phyloP scores from a whole-genome alignment of 1,140 invertebrate genomes.

The Antheraea pernyi region DNA sequence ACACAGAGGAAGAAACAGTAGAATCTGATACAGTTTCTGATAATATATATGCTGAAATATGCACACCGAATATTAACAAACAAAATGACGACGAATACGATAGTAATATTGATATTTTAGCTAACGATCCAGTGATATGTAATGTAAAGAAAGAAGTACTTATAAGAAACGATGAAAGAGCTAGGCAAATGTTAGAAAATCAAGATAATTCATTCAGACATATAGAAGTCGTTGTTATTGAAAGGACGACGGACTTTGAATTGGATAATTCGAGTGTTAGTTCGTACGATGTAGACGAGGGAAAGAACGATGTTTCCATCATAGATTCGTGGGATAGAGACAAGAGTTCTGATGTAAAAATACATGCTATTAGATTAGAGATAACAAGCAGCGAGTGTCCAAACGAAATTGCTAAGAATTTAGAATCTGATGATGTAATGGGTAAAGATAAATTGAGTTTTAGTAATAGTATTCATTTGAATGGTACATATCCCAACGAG shows the following conservation, averaged over 20 bases:
- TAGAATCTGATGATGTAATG: conserved; percentile 58
- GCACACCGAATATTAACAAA: conserved; percentile 63
- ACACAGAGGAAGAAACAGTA: conserved; percentile 62
- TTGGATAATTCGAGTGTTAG: conserved; percentile 65
- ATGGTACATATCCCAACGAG: conserved; percentile 77
- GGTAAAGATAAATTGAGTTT: conserved; percentile 74
- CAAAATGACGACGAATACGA: conserved; percentile 49
- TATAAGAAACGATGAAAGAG: conserved; percentile 65
- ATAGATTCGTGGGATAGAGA: conserved; percentile 70
- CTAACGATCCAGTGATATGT: conserved; percentile 70
- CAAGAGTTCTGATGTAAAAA: conserved; percentile 58
- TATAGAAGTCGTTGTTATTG: conserved; percentile 78
- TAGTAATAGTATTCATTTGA: conserved; percentile 76
- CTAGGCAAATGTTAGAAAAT: conserved; percentile 62
- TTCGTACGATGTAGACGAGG: conserved; percentile 66
- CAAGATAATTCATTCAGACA: conserved; percentile 75
- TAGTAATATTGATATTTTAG: conserved; percentile 61
- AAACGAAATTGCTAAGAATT: conserved; percentile 46
- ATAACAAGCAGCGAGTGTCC: conserved; percentile 71
- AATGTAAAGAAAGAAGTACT: conserved; percentile 71
- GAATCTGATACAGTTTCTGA: conserved; percentile 78
- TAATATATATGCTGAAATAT: conserved; percentile 82
- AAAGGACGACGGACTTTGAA: conserved; percentile 70
- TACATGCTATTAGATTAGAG: conserved; percentile 71
- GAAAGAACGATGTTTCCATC: conserved; percentile 66